Conservation (phyloP, 2,888 invertebrate genomes). For the Amblyjoppa fuscipennis region DNA sequence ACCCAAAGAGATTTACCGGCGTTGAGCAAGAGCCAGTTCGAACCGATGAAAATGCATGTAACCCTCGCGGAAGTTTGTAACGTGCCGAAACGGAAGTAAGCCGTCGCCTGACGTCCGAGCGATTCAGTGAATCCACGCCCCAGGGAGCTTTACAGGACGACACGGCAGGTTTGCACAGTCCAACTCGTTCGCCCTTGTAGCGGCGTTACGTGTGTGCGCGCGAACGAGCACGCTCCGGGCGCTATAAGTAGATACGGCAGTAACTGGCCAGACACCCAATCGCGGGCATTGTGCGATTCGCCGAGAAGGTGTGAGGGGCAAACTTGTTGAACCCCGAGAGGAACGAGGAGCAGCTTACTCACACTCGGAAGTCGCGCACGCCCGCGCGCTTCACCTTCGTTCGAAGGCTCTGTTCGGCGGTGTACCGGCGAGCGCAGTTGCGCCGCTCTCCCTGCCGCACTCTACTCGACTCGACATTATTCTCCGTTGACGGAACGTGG, state of each 20-base stretch:
- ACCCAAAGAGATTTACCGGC: neutral
- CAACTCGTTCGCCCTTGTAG: neutral
- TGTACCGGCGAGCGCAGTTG: slow-evolving; percentile 13
- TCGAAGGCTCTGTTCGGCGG: slow-evolving; percentile 11
- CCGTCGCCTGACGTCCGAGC: slow-evolving; percentile 15
- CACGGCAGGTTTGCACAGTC: neutral
- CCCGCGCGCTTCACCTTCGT: neutral
- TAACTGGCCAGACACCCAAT: slow-evolving; percentile 52
- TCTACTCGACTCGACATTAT: slow-evolving; percentile 33
- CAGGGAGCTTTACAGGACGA: slow-evolving; percentile 30
- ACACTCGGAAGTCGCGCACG: neutral
- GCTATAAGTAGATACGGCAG: slow-evolving; percentile 44
- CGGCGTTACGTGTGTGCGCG: neutral
- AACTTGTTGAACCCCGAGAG: slow-evolving; percentile 53
- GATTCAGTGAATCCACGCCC: slow-evolving; percentile 35
- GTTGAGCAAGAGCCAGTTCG: neutral
- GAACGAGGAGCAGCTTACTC: neutral
- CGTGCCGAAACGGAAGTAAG: slow-evolving; percentile 37
- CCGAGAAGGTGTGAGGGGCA: slow-evolving; percentile 17
- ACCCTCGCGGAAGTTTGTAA: slow-evolving; percentile 33
- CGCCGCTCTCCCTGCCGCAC: neutral
- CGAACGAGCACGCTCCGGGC: neutral
- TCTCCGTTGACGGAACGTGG: slow-evolving; percentile 52
- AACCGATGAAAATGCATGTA: slow-evolving; percentile 5
- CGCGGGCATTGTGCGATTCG: slow-evolving; percentile 48